Base-by-base conservation (phyloP, 37 sponge, comb jelly and placozoan species). In the Aplysina aerophoba region DNA sequence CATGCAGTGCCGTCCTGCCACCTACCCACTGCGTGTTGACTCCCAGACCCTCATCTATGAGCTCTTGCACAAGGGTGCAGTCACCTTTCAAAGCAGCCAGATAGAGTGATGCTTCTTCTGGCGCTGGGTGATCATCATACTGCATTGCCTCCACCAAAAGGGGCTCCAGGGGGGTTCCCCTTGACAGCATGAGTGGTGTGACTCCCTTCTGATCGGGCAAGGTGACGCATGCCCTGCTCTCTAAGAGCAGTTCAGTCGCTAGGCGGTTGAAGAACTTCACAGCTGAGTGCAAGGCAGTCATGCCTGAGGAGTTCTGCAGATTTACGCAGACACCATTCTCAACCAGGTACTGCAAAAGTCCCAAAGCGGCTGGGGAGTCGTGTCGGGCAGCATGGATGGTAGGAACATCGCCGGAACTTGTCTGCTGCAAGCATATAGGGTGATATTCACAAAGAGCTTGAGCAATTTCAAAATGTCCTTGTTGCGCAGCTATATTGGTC, bases 11-110 rank as follows among this genome's bases (percentile, higher is more conserved):
- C 2, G 93, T 92, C 17, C 68, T 85, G 31, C 93, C 93, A 61
- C 87, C 71, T 11, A 89, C 50, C 93, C 93, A 88, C 77, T 89
- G 83, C 15, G 85, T 82, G 75, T 92, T 67, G 25, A 92, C 66
- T 0, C 44, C 57, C 0, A 92, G 17, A 2, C 84, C 87, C 19
- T 15, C 31, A 40, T 68, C 36, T 19, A 89, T 57, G 1, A 86
- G 79, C 16, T 86, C 55, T 57, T 83, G 50, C 19, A 92, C 64
- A 4, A 38, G 19, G 21, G 79, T 81, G 0, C 59, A 25, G 36
- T 88, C 86, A 3, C 84, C 84, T 50, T 74, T 37, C 24, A 78
- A 72, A 0, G 93, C 87, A 14, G 93, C 93, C 35, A 66, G 65
- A 44, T 86, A 92, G 5, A 92, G 84, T 4, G 93, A 92, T 14